These are phyloP conservation scores for Tetramorium bicarinatum DNA, from an alignment of 2,888 invertebrate genomes.

Conservation along the genomic window DNA sequence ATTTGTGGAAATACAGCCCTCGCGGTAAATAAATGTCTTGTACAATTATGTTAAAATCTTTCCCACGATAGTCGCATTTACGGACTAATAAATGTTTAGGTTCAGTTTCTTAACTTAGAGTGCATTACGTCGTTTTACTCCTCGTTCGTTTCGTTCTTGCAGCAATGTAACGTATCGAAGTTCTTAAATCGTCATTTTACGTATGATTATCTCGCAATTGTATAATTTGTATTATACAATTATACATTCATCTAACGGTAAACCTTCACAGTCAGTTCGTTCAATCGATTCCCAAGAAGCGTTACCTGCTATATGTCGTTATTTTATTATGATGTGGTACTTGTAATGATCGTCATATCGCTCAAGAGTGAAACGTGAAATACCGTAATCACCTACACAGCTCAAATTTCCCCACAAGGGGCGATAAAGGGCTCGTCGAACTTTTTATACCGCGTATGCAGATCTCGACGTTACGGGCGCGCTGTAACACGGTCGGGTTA, in stretches of 20 bases:
- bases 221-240: constrained; percentile 2
- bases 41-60: constrained; percentile 24
- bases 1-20: constrained; percentile 7
- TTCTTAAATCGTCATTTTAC: not conserved
- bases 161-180: not conserved
- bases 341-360: not conserved
- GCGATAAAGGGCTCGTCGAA: constrained; percentile 38
- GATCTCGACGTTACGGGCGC: constrained; percentile 14
- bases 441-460: constrained; percentile 32
- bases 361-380: constrained; percentile 20
- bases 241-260: not conserved
- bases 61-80: not conserved
- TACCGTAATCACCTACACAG: constrained; percentile 31
- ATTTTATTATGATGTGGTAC: not conserved
- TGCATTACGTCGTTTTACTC: not conserved
- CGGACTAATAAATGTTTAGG: not conserved
- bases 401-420: constrained; percentile 29
- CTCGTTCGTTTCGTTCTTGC: not conserved
- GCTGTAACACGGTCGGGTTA: constrained; percentile 25
- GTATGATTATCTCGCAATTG: not conserved
- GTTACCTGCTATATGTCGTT: not conserved
- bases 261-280: not conserved
- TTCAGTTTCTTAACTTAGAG: not conserved
- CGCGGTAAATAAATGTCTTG: constrained; percentile 11
- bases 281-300: not conserved